Base-by-base conservation (phyloP, 2,113 vertebrate genomes). In the Colistium nudipinnis region DNA sequence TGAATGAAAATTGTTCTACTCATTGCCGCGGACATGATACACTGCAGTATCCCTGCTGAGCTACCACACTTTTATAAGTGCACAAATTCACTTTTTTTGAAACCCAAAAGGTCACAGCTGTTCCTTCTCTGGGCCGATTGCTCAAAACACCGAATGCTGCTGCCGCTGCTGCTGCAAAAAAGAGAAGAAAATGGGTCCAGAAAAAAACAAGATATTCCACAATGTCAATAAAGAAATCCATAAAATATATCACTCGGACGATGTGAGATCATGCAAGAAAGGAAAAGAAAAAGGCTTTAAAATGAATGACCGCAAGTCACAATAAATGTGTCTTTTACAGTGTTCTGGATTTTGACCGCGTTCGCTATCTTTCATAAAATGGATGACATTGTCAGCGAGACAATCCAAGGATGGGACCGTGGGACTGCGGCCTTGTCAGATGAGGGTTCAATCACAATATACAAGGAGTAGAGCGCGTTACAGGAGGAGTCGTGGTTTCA, bases 21-120 rank as follows among this genome's bases (percentile, higher is more conserved):
- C 79, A 80, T 75, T 73, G 70, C 78, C 47, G 76, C 76, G 78
- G 82, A 89, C 85, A 83, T 89, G 77, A 90, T 63, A 81, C 76
- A 81, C 56, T 69, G 63, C 76, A 82, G 72, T 73, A 53, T 81
- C 56, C 70, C 68, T 57, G 77, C 62, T 80, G 70, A 20, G 82
- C 68, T 82, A 70, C 74, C 78, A 61, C 60, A 56, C 77, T 64
- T 83, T 81, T 54, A 49, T 48, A 67, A 82, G 19, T 8, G 35
- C 70, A 45, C 69, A 19, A 36, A 61, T 75, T 74, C 33, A n/a
- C 45, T 60, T 63, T 36, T 14, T 19, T 44, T 44, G 13, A 10
- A 54, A 20, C 6, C 52, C 22, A 35, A 11, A 6, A 24, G 62
- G 68, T 59, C 76, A 69, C 78, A 84, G 78, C 74, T 74, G 79